A percentile compares a stretch with the other conserved stretches of the same genome.
phyloP scores from a whole-genome alignment of 2,113 vertebrate species.

The Sapajus apella region DNA sequence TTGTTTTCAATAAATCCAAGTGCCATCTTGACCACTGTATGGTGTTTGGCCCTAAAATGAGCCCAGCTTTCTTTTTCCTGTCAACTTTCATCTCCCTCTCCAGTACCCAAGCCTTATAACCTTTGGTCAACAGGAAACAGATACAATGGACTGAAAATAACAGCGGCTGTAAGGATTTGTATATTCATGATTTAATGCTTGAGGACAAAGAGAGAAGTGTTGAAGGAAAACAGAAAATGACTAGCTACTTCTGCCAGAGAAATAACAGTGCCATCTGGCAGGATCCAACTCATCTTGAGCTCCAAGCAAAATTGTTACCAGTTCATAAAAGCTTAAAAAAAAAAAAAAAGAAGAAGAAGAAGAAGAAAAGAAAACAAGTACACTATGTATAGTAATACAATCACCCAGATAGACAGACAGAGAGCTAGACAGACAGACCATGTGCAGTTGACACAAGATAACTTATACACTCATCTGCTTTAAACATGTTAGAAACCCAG shows the following conservation, averaged over 20 bases:
- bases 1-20: conserved; percentile 70
- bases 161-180: conserved; percentile 82
- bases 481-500: not conserved
- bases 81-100: conserved; percentile 83
- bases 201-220: conserved; percentile 68
- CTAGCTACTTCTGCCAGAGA: not conserved
- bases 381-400: not conserved
- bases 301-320: not conserved
- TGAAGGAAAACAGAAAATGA: not conserved
- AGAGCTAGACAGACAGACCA: not conserved
- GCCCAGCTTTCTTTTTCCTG: conserved; percentile 84
- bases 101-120: conserved; percentile 93
- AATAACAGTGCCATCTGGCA: not conserved
- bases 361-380: too few relatives aligned
- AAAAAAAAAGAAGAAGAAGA: not conserved
- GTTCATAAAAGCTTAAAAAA: not conserved
- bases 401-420: not conserved
- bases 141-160: conserved; percentile 97
- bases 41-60: conserved; percentile 72
- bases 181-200: conserved; percentile 69
- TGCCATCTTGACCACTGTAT: conserved; percentile 60
- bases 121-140: conserved; percentile 96
- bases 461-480: not conserved
- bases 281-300: not conserved
- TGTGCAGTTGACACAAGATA: not conserved